Base-by-base conservation (phyloP, 2,113 vertebrate genomes). In the Ceyx melanurus region DNA sequence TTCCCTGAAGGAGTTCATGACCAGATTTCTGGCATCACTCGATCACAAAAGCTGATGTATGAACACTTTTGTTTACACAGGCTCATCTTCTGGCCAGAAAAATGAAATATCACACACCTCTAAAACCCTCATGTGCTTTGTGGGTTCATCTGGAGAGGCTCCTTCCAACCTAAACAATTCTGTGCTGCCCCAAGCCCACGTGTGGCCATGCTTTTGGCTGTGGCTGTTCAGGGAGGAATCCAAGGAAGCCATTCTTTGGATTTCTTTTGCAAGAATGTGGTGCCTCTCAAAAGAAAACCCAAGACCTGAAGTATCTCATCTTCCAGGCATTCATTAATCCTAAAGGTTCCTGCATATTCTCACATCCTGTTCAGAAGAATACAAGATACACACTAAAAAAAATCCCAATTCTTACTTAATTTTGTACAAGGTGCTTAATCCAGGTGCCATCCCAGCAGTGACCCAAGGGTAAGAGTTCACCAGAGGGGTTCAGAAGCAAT, bases 161-260 rank as follows among this genome's bases (percentile, higher is more conserved):
- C 78, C 53, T 89, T 87, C 88, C 85, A 94, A 76, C 53, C 78
- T 26, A 46, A 92, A 91, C 61, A 82, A 17, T 29, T 37, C 62
- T 31, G 50, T 37, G n/a, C 9, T 82, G 72, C 71, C 51, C 57
- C 11, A 9, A 37, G 31, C 51, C 11, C 21, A 14, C 0, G 46
- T 18, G 68, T 4, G 8, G 57, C 42, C 35, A 67, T 21, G 42
- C 15, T 71, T 92, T 94, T 67, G 88, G 72, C 76, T 86, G 58
- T 33, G 62, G 64, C 8, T 62, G 29, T 40, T 64, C 15, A 12
- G 37, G 37, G 37, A 37, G 37, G 37, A 37, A 37, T 22, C 15
- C 3, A 6, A 45, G 13, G 23, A 45, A 60, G 33, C 2, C 0
- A 16, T 19, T 68, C 60, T 35, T 65, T 60, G 51, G 31, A 7